A percentile compares a stretch with the other conserved stretches of the same genome.
These are phyloP conservation scores for Eulemur macaco DNA, from an alignment of 2,113 vertebrate genomes.

Conservation along the genomic window DNA sequence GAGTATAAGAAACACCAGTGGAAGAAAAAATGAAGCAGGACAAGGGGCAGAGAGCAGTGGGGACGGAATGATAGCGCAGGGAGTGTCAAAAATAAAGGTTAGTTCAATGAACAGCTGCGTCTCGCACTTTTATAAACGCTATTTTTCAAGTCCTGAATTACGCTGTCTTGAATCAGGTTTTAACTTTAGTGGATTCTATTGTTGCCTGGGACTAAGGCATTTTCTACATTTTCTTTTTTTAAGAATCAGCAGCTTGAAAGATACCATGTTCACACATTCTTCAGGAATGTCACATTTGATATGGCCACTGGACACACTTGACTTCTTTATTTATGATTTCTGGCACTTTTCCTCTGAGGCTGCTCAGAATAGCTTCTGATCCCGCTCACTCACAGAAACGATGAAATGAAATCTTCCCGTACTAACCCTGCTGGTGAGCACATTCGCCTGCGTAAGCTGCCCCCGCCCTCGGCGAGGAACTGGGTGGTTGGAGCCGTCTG, in stretches of 20 bases:
- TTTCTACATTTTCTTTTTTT: neutral
- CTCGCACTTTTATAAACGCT: neutral
- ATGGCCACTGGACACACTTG: constrained; percentile 49
- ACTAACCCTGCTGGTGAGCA: neutral
- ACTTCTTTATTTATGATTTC: constrained; percentile 74
- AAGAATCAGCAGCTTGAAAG: constrained; percentile 52
- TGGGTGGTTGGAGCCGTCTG: neutral
- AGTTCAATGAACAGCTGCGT: neutral
- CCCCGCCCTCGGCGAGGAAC: neutral
- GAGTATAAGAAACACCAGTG: neutral
- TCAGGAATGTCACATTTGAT: constrained; percentile 64
- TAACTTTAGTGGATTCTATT: neutral
- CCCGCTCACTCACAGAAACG: constrained; percentile 55
- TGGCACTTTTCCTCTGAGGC: constrained; percentile 65
- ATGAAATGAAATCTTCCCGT: constrained; percentile 71
- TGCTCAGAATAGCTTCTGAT: constrained; percentile 75
- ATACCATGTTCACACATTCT: constrained; percentile 51
- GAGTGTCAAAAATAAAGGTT: neutral
- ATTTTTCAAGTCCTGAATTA: neutral
- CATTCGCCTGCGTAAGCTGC: constrained; percentile 50
- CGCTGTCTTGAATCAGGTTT: neutral
- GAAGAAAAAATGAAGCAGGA: neutral
- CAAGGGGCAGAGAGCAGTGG: neutral
- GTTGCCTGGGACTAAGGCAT: neutral
- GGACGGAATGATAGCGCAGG: neutral